Evolutionary conservation across 1,140 invertebrate species (phyloP).

Genomic region (Whitmania pigra): DNA sequence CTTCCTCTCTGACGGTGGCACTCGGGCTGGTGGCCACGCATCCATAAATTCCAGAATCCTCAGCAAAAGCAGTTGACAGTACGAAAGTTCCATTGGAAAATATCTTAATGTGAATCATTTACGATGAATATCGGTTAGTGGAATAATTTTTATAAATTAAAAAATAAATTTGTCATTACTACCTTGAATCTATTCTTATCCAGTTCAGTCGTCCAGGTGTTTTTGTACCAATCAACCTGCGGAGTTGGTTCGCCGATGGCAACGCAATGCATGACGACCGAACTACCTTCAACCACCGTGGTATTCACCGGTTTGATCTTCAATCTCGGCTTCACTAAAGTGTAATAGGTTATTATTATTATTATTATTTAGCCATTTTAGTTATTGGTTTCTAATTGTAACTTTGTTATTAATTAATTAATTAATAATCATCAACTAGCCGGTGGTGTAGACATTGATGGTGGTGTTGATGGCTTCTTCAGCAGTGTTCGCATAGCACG

Average conservation of each 20-base stretch:
- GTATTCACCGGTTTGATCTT: conserved; percentile 58
- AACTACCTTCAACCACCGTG: conserved; percentile 62
- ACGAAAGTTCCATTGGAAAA: conserved; percentile 69
- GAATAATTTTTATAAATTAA: background rate
- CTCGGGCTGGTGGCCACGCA: conserved; percentile 82
- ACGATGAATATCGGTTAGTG: too few relatives aligned
- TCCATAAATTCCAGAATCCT: conserved; percentile 72
- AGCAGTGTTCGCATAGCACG: conserved; percentile 53
- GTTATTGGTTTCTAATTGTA: background rate
- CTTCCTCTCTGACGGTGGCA: conserved; percentile 67
- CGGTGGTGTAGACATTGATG: conserved; percentile 71
- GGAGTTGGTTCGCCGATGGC: conserved; percentile 74
- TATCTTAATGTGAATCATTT: conserved; percentile 39
- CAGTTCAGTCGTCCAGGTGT: conserved; percentile 57
- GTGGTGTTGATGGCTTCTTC: conserved; percentile 71
- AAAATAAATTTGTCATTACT: background rate
- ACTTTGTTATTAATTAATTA: background rate
- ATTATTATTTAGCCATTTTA: background rate
- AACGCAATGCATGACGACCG: conserved; percentile 64
- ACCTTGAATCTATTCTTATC: conserved; percentile 45
- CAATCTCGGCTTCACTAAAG: conserved; percentile 59
- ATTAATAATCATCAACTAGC: conserved; percentile 44
- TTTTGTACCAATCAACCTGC: conserved; percentile 78
- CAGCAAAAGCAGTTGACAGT: conserved; percentile 60
- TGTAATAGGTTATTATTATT: conserved; percentile 24